phyloP scores from a whole-genome alignment of 1,140 invertebrate species.

The Drosophila ogumai region DNA sequence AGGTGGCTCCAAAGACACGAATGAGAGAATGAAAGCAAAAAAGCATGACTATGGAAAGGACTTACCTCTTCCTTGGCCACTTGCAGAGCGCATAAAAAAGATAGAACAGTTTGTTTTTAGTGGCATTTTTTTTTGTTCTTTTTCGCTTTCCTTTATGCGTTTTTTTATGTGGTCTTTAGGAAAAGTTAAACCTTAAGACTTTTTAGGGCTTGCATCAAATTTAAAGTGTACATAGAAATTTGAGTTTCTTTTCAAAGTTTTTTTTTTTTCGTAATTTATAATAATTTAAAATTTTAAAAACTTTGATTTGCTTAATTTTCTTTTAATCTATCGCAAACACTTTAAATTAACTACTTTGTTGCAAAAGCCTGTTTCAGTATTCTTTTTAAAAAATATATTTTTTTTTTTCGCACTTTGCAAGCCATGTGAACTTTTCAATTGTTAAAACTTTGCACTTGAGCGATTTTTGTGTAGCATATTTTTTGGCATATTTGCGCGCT shows the following conservation, averaged over 20 bases:
- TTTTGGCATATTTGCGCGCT: constrained; percentile 80
- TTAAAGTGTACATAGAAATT: constrained; percentile 14
- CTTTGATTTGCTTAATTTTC: not conserved
- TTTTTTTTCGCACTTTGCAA: constrained; percentile 51
- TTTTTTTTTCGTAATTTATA: too few species aligned
- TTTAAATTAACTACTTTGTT: constrained; percentile 38
- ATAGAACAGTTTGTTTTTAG: constrained; percentile 46
- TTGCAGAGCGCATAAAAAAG: constrained; percentile 45
- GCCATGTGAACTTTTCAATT: constrained; percentile 78
- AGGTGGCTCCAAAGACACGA: constrained; percentile 60
- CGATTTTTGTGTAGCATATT: constrained; percentile 83
- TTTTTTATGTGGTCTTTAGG: constrained; percentile 24
- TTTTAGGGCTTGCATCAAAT: constrained; percentile 14
- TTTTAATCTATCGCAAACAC: not conserved
- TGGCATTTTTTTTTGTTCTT: constrained; percentile 37
- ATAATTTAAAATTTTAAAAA: too few species aligned
- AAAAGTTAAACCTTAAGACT: constrained; percentile 20
- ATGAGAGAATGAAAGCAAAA: constrained; percentile 24
- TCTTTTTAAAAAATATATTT: constrained; percentile 1
- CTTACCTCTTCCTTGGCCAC: constrained; percentile 56
- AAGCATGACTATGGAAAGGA: constrained; percentile 23
- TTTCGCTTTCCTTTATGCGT: constrained; percentile 22
- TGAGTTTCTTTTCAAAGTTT: too few species aligned
- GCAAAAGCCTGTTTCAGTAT: constrained; percentile 10
- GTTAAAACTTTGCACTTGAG: constrained; percentile 83